These are phyloP conservation scores for Ceratothoa steindachneri DNA, from an alignment of 2,888 invertebrate species.

Conservation along the genomic window DNA sequence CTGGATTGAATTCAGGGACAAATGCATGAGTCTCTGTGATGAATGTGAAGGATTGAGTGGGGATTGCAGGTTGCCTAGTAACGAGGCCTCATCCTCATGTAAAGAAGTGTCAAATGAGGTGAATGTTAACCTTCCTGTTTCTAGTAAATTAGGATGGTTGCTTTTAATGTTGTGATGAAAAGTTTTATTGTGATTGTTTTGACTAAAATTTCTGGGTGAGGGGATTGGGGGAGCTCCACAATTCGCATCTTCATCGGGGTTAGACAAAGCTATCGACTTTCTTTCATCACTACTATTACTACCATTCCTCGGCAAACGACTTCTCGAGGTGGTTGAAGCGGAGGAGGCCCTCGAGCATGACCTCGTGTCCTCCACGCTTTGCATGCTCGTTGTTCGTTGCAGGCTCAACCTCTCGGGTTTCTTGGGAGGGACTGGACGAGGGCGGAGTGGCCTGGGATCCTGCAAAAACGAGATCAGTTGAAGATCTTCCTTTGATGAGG, in stretches of 20 bases:
- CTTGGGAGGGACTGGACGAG: conserved; percentile 73
- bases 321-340: background rate
- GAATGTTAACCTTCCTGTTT: too few species aligned
- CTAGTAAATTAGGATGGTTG: background rate
- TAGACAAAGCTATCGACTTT: too few species aligned
- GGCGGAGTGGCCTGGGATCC: conserved; percentile 33
- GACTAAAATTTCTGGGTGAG: background rate
- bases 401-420: conserved; percentile 77
- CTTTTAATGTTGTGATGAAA: background rate
- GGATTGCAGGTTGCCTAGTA: too few species aligned
- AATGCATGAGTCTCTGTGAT: background rate
- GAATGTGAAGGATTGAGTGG: background rate
- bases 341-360: conserved; percentile 1
- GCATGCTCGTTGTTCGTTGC: conserved; percentile 69
- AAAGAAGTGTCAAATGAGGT: background rate
- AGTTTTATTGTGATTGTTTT: background rate
- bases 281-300: too few species aligned
- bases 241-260: background rate
- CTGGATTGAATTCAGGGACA: background rate
- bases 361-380: conserved; percentile 39
- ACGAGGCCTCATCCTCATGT: background rate
- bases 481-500: background rate
- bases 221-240: background rate
- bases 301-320: background rate
- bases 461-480: too few species aligned